Percentiles rank a stretch among this genome's conserved stretches.
These are phyloP conservation scores for Onychomys arenicola DNA, from an alignment of 2,797 vertebrate genomes.

Conservation along the genomic window DNA sequence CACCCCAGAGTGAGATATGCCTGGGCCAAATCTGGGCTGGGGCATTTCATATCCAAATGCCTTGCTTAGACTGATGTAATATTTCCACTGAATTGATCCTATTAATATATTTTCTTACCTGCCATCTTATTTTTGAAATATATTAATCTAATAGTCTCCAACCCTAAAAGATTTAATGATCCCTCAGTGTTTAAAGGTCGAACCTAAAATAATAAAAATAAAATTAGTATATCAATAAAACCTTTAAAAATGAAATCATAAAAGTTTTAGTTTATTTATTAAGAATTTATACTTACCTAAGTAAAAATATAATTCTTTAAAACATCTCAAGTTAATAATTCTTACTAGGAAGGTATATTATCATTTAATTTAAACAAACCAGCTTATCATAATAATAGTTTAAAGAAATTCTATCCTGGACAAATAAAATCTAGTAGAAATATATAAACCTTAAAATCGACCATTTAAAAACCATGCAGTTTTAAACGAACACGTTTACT, in stretches of 20 bases:
- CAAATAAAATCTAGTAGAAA: slow-evolving; percentile 14
- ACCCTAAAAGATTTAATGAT: slow-evolving; percentile 96
- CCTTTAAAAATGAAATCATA: slow-evolving; percentile 52
- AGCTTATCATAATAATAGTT: slow-evolving; percentile 43
- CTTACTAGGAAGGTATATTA: slow-evolving; percentile 8
- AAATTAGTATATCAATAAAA: slow-evolving; percentile 71
- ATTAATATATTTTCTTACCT: slow-evolving; percentile 89
- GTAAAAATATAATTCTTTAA: slow-evolving; percentile 1
- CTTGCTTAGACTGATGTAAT: background rate
- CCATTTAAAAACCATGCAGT: slow-evolving; percentile 44
- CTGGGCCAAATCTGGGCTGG: background rate
- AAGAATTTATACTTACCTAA: slow-evolving; percentile 27
- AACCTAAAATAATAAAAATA: slow-evolving; percentile 90
- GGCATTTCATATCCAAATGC: background rate
- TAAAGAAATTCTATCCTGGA: slow-evolving; percentile 53
- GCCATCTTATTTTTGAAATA: slow-evolving; percentile 99
- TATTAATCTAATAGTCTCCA: slow-evolving; percentile 97
- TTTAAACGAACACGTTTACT: background rate
- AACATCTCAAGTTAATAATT: slow-evolving; percentile 61
- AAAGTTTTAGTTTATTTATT: slow-evolving; percentile 26
- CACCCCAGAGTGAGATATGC: background rate
- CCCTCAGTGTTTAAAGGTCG: slow-evolving; percentile 97
- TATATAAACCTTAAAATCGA: slow-evolving; percentile 53
- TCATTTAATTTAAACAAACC: slow-evolving; percentile 42
- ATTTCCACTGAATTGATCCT: background rate